Base-by-base conservation (phyloP, 2,113 vertebrate genomes). In the Phrynosoma platyrhinos region DNA sequence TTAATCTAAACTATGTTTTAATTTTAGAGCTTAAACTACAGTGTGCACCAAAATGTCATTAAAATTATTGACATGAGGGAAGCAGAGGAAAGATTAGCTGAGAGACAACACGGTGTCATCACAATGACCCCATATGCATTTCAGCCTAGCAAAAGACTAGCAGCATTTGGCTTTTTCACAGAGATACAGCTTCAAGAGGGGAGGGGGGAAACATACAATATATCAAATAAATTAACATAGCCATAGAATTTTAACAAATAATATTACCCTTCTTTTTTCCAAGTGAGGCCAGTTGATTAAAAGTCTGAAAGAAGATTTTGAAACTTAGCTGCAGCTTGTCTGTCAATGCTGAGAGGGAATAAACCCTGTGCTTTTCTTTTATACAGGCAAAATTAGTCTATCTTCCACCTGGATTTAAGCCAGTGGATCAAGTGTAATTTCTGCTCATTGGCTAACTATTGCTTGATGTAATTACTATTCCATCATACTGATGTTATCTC, bases 341-440 rank as follows among this genome's bases (percentile, higher is more conserved):
- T 9, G 32, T 89, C 94, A 94, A 64, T 90, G 75, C 42, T 90
- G 72, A 32, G 27, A 91, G 66, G 87, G 92, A 90, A 94, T 91
- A 85, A 89, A 40, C 23, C 13, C 69, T 81, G 82, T 85, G 77
- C 86, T 95, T 92, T 93, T 83, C 95, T 97, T 96, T 96, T 97
- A 96, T 97, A 97, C 53, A 52, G 80, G 89, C 86, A 88, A 82
- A 93, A 85, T 81, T 76, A 91, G 92, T 92, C 89, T 74, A 88
- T 91, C 87, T 87, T 90, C 95, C 88, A 84, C 93, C 93, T 92
- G 92, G 93, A 86, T 47, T 91, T 97, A 96, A 97, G 92, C 95
- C 95, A 88, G 47, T 90, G 96, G 97, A 97, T 97, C 94, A 97
- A 94, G 91, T 91, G 93, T 93, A 95, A 95, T 91, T 93, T 96